Evolutionary conservation across 1,140 invertebrate species (phyloP).

Genomic region (Ceratina calcarata): DNA sequence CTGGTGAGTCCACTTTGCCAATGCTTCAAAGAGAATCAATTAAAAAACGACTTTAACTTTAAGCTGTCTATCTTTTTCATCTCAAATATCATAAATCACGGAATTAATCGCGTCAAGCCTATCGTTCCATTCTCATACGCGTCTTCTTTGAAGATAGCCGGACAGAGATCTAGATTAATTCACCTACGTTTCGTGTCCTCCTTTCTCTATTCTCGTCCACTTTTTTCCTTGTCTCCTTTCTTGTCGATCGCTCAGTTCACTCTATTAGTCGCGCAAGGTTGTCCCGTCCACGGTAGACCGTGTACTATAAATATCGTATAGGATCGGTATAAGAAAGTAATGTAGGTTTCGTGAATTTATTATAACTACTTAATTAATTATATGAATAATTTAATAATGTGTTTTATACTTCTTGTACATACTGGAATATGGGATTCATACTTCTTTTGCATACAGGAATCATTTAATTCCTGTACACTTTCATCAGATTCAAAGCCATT

Average conservation of each 20-base stretch:
- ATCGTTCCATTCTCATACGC: slow-evolving; percentile 6
- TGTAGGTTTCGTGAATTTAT: no score
- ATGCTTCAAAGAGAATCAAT: background rate
- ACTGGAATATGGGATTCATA: no score
- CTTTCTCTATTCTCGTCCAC: slow-evolving; percentile 2
- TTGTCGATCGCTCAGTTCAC: slow-evolving; percentile 6
- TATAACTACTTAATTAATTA: no score
- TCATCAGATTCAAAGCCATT: slow-evolving; percentile 11
- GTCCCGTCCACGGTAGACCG: slow-evolving; percentile 49
- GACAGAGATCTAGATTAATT: slow-evolving; percentile 47
- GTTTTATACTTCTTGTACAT: no score
- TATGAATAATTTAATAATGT: no score
- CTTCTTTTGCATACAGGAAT: background rate
- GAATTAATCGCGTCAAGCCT: slow-evolving; percentile 36
- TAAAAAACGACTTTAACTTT: slow-evolving; percentile 5
- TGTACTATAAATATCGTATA: slow-evolving; percentile 21
- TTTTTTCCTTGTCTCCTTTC: background rate
- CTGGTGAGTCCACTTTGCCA: slow-evolving; percentile 82
- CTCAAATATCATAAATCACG: slow-evolving; percentile 46
- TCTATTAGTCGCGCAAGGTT: slow-evolving; percentile 63
- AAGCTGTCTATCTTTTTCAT: background rate
- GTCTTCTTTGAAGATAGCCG: slow-evolving; percentile 15
- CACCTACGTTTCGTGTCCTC: slow-evolving; percentile 27
- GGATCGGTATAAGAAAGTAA: no score
- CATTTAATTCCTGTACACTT: slow-evolving; percentile 29